A percentile compares a stretch with the other conserved stretches of the same genome.
These are phyloP conservation scores for Pelochelys cantorii DNA, from an alignment of 2,797 vertebrate genomes.

Conservation along the genomic window DNA sequence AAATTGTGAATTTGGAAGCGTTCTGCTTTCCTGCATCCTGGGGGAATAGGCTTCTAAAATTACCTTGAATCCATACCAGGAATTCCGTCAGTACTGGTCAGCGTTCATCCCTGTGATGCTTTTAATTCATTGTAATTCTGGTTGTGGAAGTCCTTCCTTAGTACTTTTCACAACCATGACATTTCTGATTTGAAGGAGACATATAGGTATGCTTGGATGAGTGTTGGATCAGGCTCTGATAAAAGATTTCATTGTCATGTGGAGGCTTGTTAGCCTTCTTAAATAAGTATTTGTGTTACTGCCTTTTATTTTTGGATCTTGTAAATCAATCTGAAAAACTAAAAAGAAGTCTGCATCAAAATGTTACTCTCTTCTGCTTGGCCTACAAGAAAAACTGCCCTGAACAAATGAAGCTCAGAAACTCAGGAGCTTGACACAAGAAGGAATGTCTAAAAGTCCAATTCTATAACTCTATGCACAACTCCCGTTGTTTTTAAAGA, in stretches of 20 bases:
- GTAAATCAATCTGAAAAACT: not conserved
- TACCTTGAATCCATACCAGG: not conserved
- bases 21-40: fast-evolving
- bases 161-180: not conserved
- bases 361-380: not conserved
- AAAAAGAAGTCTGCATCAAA: not conserved
- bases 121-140: not conserved
- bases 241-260: not conserved
- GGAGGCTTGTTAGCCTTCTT: not conserved
- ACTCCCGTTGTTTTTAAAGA: not conserved
- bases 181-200: not conserved
- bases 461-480: not conserved
- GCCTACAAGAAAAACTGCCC: not conserved
- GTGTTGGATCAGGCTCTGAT: not conserved
- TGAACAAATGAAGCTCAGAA: not conserved
- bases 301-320: not conserved
- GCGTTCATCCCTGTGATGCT: not conserved
- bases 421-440: not conserved
- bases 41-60: not conserved
- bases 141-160: not conserved
- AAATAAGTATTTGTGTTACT: not conserved
- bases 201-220: not conserved
- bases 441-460: not conserved
- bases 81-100: not conserved
- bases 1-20: not conserved